Base-by-base conservation (phyloP, 2,888 invertebrate species). In the Aethes cnicana region DNA sequence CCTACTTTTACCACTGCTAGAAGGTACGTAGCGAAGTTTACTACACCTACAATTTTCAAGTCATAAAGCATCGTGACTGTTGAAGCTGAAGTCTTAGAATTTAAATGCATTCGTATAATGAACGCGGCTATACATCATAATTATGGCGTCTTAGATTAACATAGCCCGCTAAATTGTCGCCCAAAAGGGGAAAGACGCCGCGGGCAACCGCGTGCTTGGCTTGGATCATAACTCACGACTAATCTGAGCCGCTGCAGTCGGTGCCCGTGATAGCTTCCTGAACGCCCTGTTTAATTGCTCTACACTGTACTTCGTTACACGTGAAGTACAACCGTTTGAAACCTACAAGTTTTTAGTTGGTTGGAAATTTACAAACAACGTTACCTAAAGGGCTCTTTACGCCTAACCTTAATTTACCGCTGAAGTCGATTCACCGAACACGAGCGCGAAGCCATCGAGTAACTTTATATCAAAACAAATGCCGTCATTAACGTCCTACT, bases 171-270 rank as follows among this genome's bases (percentile, higher is more conserved):
- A 50, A 61, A 61, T 61, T 59, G 54, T 46, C 41, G 23, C 28
- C 47, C 43, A 25, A 50, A 54, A 41, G 48, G 48, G 58, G 25
- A 14, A 50, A 55, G 43, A 42, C 50, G 74, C 76, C 72, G 74
- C 74, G 68, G 71, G 74, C 76, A 57, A 69, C 70, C 73, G 72
- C 72, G n/a, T n/a, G 74, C 74, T 73, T 30, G 72, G 66, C 70
- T 74, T 69, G 68, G 69, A 74, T 80, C 81, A 82, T 85, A 82
- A 84, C 70, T 85, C 82, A 84, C 67, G 66, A 65, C 76, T 81
- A 83, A 80, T 84, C 81, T 69, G 73, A 65, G 69, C 66, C 68
- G 69, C 66, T 76, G 82, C 84, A 81, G 82, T 83, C 55, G 52
- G 52, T 76, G 79, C 69, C 73, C 69, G 67, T 69, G 81, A 77